These are phyloP conservation scores for Protodeltote pygarga DNA, from an alignment of 2,888 invertebrate genomes.

Conservation along the genomic window DNA sequence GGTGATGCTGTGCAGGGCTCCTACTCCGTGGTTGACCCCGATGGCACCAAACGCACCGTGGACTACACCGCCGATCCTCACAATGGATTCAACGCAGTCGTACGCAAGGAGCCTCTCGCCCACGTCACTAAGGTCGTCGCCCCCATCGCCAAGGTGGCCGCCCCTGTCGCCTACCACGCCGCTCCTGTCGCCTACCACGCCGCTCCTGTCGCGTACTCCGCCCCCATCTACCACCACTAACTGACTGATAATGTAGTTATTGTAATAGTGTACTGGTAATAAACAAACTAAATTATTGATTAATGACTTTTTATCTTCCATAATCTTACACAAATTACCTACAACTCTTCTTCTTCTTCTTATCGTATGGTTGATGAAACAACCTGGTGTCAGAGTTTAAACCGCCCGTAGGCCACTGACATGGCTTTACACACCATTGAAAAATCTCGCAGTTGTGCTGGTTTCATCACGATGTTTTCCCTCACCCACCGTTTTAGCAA, in stretches of 20 bases:
- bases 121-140: conserved; percentile 64
- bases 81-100: conserved; percentile 84
- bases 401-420: no score
- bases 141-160: conserved; percentile 41
- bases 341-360: no score
- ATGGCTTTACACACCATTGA: no score
- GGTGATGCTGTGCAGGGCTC: conserved; percentile 82
- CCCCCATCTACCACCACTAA: conserved; percentile 73
- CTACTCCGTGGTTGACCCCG: conserved; percentile 80
- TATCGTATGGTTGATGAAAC: no score
- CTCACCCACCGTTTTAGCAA: no score
- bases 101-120: conserved; percentile 72
- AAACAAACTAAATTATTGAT: conserved; percentile 30
- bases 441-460: no score
- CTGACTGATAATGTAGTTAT: not conserved
- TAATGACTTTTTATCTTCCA: not conserved
- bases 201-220: conserved; percentile 59
- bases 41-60: conserved; percentile 81
- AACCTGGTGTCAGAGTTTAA: no score
- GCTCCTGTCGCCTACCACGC: conserved; percentile 72
- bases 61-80: conserved; percentile 82
- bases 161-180: conserved; percentile 66
- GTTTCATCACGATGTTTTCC: no score
- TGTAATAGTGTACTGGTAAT: conserved; percentile 16
- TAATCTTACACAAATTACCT: no score